Percentiles rank a stretch among this genome's conserved stretches.
These are phyloP conservation scores for Cotesia glomerata DNA, from an alignment of 1,140 invertebrate species.

Conservation along the genomic window DNA sequence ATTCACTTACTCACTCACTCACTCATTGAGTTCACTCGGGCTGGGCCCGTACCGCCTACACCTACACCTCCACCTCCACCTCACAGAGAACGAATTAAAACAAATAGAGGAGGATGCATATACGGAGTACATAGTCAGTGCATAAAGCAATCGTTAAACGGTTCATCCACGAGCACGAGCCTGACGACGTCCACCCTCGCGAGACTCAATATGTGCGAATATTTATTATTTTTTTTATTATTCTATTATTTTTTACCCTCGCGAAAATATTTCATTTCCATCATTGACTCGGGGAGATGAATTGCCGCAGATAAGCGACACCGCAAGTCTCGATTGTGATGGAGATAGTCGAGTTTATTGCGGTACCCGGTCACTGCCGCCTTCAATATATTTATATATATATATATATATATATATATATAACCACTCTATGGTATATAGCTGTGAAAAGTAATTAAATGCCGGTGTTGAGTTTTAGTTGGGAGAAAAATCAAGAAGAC, in stretches of 20 bases:
- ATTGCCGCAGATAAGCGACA: too few species aligned
- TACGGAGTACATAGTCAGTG: conserved; percentile 33
- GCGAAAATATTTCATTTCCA: too few species aligned
- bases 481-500: background rate
- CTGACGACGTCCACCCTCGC: background rate
- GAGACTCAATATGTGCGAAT: background rate
- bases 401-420: background rate
- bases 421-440: background rate
- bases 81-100: conserved; percentile 4
- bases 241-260: background rate
- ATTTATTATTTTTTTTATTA: conserved; percentile 5
- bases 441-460: conserved; percentile 16
- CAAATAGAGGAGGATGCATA: conserved; percentile 22
- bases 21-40: background rate
- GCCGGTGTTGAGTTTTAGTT: too few species aligned
- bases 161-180: background rate
- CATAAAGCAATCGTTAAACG: conserved; percentile 24
- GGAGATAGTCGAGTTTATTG: too few species aligned
- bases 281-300: too few species aligned
- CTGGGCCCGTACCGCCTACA: too few species aligned
- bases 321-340: too few species aligned
- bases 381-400: background rate
- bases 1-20: background rate
- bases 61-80: too few species aligned
- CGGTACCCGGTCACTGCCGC: too few species aligned